These are phyloP conservation scores for Leucophenga varia DNA, from an alignment of 1,140 invertebrate genomes.

Conservation along the genomic window DNA sequence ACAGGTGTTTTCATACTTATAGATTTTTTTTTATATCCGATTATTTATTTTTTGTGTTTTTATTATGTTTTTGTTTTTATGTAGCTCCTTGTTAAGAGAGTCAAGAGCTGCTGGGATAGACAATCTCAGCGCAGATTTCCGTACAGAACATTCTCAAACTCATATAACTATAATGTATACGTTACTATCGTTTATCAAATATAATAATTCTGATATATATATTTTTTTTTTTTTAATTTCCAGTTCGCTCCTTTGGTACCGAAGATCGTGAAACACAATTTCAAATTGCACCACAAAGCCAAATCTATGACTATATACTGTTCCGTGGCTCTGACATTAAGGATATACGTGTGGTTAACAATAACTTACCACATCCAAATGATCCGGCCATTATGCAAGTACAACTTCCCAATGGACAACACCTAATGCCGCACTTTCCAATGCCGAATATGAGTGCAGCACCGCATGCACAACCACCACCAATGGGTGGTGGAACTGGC, in stretches of 20 bases:
- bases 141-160: too few relatives aligned
- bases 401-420: conserved; percentile 66
- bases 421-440: conserved; percentile 53
- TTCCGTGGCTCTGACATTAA: conserved; percentile 98
- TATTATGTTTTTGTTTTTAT: too few relatives aligned
- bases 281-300: conserved; percentile 91
- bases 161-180: too few relatives aligned
- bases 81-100: too few relatives aligned
- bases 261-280: conserved; percentile 93
- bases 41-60: too few relatives aligned
- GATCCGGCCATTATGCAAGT: conserved; percentile 95
- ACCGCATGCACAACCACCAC: conserved; percentile 24
- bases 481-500: conserved; percentile 36
- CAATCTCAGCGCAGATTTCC: too few relatives aligned
- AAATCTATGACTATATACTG: conserved; percentile 98
- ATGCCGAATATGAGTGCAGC: conserved; percentile 42
- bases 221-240: conserved; percentile 53
- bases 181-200: too few relatives aligned
- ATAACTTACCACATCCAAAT: conserved; percentile 74
- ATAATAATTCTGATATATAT: too few relatives aligned
- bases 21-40: too few relatives aligned
- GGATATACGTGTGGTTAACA: conserved; percentile 92
- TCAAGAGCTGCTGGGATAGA: too few relatives aligned
- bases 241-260: conserved; percentile 98
- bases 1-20: too few relatives aligned